These are phyloP conservation scores for Akabosia matsudoensis DNA, from an alignment of 1,140 invertebrate genomes.

Conservation along the genomic window DNA sequence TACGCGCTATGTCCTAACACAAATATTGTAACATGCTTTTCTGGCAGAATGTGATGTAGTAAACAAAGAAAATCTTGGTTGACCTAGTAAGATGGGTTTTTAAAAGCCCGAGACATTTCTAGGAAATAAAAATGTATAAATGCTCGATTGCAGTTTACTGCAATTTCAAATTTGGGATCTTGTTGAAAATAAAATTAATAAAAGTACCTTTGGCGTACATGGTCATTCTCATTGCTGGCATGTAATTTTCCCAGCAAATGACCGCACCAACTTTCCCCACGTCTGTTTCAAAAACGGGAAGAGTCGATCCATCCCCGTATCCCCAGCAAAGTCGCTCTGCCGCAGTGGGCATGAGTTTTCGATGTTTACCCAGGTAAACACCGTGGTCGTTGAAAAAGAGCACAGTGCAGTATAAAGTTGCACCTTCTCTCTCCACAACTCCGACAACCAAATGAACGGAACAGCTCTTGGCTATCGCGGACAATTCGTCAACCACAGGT, in stretches of 20 bases:
- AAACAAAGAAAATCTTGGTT: no score
- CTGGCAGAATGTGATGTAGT: no score
- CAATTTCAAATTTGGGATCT: no score
- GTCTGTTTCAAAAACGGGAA: constrained; percentile 38
- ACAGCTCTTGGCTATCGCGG: constrained; percentile 31
- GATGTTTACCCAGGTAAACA: constrained; percentile 37
- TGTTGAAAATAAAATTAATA: constrained; percentile 5
- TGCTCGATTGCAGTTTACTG: no score
- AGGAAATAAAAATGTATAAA: no score
- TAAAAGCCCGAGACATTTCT: no score
- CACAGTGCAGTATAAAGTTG: constrained; percentile 38
- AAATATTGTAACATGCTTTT: no score
- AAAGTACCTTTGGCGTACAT: constrained; percentile 37
- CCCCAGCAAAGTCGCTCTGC: constrained; percentile 39
- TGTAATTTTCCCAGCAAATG: constrained; percentile 52
- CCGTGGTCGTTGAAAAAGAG: constrained; percentile 43
- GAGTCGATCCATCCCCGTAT: constrained; percentile 36
- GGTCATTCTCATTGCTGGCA: constrained; percentile 41
- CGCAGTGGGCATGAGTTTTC: constrained; percentile 38
- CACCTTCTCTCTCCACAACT: constrained; percentile 33
- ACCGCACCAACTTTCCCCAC: constrained; percentile 42
- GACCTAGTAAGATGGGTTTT: no score
- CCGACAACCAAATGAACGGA: constrained; percentile 34
- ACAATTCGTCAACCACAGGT: constrained; percentile 29
- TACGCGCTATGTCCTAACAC: no score